A percentile compares a stretch with the other conserved stretches of the same genome.
These are phyloP conservation scores for Sphinx pinastri DNA, from an alignment of 2,888 invertebrate species.

Conservation along the genomic window DNA sequence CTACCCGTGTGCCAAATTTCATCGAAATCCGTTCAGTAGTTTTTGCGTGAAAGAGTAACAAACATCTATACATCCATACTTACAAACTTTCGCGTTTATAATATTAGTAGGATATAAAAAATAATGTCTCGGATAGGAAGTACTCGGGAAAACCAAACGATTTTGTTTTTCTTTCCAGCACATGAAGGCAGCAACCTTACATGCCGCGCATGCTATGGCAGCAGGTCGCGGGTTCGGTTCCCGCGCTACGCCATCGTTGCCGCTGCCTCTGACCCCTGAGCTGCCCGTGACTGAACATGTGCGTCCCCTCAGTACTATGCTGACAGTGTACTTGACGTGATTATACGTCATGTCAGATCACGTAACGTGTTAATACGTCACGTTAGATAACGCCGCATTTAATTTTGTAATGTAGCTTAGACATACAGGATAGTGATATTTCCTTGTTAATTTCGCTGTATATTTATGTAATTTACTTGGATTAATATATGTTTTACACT, in stretches of 20 bases:
- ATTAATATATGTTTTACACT: neutral
- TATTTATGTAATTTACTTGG: neutral
- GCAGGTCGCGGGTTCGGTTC: slow-evolving; percentile 13
- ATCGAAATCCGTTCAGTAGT: too few species aligned
- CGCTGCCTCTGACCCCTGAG: neutral
- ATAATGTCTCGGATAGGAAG: neutral
- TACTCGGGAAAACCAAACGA: neutral
- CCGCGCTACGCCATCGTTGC: neutral
- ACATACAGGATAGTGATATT: neutral
- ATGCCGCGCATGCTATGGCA: neutral
- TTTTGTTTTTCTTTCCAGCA: neutral
- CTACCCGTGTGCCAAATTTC: too few species aligned
- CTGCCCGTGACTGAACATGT: slow-evolving; percentile 5
- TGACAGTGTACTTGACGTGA: slow-evolving; percentile 6
- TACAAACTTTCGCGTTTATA: too few species aligned
- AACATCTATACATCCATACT: too few species aligned
- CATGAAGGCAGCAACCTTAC: neutral
- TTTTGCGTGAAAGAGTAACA: too few species aligned
- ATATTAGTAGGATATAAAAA: too few species aligned
- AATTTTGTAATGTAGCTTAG: neutral
- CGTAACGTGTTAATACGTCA: neutral
- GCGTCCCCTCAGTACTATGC: neutral
- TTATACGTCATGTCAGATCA: neutral
- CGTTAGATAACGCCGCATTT: neutral
- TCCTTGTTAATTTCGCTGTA: neutral